A percentile compares a stretch with the other conserved stretches of the same genome.
Conservation (phyloP, 2,888 invertebrate species). For the Alsophila aescularia region DNA sequence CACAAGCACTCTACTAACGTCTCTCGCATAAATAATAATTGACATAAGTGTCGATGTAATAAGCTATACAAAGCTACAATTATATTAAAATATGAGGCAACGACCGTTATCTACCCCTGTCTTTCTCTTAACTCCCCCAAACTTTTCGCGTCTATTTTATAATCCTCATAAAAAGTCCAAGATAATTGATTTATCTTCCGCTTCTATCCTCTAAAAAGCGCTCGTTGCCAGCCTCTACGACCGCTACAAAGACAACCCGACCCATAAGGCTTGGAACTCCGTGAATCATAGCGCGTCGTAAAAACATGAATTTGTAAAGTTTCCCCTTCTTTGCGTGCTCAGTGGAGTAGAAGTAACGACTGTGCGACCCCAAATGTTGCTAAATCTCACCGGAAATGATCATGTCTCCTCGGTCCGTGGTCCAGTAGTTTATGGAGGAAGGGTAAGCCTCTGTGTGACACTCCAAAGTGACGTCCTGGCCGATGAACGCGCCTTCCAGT, state of each 20-base stretch:
- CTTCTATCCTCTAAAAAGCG: conserved; percentile 20
- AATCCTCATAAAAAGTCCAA: conserved; percentile 30
- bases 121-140: conserved; percentile 11
- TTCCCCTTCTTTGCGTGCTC: conserved; percentile 44
- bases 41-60: too few species aligned
- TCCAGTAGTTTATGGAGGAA: conserved; percentile 97
- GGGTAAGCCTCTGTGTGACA: conserved; percentile 97
- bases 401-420: conserved; percentile 95
- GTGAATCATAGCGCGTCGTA: conserved; percentile 44
- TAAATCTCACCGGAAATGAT: conserved; percentile 93
- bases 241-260: conserved; percentile 36
- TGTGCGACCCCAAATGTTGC: conserved; percentile 40
- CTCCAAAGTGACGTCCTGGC: conserved; percentile 94
- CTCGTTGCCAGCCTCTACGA: conserved; percentile 23
- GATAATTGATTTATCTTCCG: conserved; percentile 31
- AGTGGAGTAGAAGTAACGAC: conserved; percentile 40
- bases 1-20: background rate
- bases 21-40: too few species aligned
- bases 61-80: background rate
- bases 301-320: conserved; percentile 45
- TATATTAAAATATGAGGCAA: background rate
- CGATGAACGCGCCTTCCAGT: conserved; percentile 94
- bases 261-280: conserved; percentile 42
- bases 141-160: conserved; percentile 25
- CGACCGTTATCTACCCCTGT: background rate